These are phyloP conservation scores for Zaprionus ghesquierei DNA, from an alignment of 1,140 invertebrate genomes.

Conservation along the genomic window DNA sequence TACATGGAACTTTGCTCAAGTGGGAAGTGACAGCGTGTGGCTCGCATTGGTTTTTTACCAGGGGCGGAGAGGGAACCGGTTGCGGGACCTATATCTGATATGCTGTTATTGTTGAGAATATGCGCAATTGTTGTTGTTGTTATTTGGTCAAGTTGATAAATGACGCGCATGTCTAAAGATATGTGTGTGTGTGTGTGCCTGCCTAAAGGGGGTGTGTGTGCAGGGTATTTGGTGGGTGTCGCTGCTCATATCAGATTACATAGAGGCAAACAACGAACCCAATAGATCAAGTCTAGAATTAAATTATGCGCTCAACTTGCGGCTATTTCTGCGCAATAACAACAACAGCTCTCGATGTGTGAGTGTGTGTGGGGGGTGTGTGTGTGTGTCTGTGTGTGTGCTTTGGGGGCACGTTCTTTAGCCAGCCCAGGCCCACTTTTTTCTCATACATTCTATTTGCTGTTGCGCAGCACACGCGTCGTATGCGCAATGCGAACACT, in stretches of 20 bases:
- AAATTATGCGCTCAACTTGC: no score
- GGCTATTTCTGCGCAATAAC: not conserved
- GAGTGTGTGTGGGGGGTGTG: not conserved
- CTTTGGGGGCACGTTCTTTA: constrained; percentile 65
- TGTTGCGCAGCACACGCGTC: constrained; percentile 44
- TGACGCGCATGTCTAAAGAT: constrained; percentile 20
- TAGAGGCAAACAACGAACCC: not conserved
- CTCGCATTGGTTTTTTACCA: not conserved
- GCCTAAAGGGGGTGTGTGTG: not conserved
- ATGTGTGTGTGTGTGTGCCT: not conserved
- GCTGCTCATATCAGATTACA: not conserved
- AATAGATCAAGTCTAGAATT: not conserved
- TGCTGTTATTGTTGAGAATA: constrained; percentile 16
- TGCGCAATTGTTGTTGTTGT: constrained; percentile 19
- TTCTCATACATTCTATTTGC: constrained; percentile 2
- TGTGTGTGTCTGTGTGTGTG: constrained; percentile 15
- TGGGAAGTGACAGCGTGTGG: not conserved
- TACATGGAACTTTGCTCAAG: not conserved
- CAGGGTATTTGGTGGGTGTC: not conserved
- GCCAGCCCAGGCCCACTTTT: constrained; percentile 60
- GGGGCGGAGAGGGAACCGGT: not conserved
- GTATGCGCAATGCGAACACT: constrained; percentile 61
- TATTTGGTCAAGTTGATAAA: constrained; percentile 27
- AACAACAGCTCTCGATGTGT: not conserved
- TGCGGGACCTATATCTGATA: not conserved